Percentiles rank a stretch among this genome's conserved stretches.
phyloP scores from a whole-genome alignment of 2,113 vertebrate genomes.

The Gallinago paraguaiae region DNA sequence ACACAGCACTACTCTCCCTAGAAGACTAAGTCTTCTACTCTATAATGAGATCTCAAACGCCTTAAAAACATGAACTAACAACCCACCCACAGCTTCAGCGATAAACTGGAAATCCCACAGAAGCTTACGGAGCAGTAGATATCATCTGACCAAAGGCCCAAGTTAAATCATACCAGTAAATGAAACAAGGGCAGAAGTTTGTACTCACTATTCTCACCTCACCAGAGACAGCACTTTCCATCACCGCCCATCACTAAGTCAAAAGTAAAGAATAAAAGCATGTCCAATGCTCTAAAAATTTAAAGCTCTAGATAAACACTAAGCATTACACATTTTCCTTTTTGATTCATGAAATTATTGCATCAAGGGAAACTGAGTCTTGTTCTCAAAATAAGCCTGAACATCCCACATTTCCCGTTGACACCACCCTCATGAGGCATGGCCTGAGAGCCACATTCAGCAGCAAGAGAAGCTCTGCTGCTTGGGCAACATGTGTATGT shows the following conservation, averaged over 20 bases:
- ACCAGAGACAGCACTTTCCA: background rate
- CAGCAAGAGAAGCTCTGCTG: background rate
- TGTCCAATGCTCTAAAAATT: background rate
- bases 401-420: background rate
- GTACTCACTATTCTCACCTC: background rate
- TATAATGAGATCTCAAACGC: background rate
- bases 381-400: background rate
- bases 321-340: slow-evolving; percentile 18
- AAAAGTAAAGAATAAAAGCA: background rate
- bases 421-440: background rate
- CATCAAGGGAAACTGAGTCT: background rate
- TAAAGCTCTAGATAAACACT: background rate
- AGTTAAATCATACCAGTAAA: background rate
- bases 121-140: background rate
- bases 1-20: background rate
- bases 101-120: background rate
- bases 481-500: background rate
- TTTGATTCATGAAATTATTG: background rate
- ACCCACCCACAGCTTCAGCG: background rate
- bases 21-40: background rate
- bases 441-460: background rate
- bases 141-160: background rate
- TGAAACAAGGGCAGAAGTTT: background rate
- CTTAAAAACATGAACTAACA: background rate
- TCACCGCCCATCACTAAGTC: background rate